Base-by-base conservation (phyloP, 2,113 vertebrate species). In the Pelecanoides urinatrix region DNA sequence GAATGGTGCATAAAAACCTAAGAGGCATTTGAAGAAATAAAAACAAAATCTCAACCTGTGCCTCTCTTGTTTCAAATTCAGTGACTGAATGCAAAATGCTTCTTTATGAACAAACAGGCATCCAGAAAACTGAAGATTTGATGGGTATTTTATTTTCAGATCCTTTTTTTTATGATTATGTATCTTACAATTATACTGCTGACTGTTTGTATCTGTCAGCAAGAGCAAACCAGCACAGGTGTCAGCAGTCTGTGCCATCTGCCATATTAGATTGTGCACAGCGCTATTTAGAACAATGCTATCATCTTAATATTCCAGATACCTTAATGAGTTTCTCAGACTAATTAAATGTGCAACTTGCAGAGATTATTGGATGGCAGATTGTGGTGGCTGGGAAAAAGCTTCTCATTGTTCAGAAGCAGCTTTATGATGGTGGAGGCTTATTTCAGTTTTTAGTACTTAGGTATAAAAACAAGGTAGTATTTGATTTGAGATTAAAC, bases 271-370 rank as follows among this genome's bases (percentile, higher is more conserved):
- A 21, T n/a, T 81, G 47, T 78, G 52, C 38, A 70, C 58, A 9
- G 32, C 63, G 75, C 81, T 93, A 15, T 73, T 84, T 53, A 93
- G 50, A 96, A 94, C 86, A 84, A 45, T 65, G 78, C 63, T 55
- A 94, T 75, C 94, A 79, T 90, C 82, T 96, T 93, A 95, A 94
- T 96, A 96, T 93, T 97, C 87, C 61, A 76, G 63, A 89, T 94
- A 96, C 76, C 82, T 94, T 95, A 92, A 97, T 96, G 88, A 97
- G 89, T 86, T 96, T 92, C 74, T 90, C 92, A 90, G 87, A 94
- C 91, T 96, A 94, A 96, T 97, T 97, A 97, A 97, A 96, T 80
- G 86, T 94, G 84, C 82, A 92, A 71, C 89, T 97, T 95, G 74
- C 55, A 75, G 77, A 94, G 84, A 94, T 94, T 49, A 79, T 38